These are phyloP conservation scores for Orthosia gothica DNA, from an alignment of 2,888 invertebrate species.

Conservation along the genomic window DNA sequence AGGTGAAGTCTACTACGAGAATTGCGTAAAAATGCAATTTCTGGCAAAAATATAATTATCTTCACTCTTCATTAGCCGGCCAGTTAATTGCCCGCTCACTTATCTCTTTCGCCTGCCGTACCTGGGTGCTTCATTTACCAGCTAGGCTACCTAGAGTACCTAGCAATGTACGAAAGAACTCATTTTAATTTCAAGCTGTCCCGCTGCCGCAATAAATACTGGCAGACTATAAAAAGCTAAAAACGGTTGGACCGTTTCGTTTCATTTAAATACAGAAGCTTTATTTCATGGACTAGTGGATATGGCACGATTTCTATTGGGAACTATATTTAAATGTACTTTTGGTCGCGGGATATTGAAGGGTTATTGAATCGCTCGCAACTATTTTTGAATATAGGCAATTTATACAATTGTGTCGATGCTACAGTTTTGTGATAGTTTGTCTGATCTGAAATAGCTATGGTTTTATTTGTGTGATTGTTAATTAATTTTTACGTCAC, in stretches of 20 bases:
- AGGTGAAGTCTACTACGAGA: background rate
- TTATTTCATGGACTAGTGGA: constrained; percentile 81
- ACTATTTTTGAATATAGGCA: constrained; percentile 27
- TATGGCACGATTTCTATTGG: constrained; percentile 67
- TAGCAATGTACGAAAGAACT: constrained; percentile 47
- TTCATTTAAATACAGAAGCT: constrained; percentile 83
- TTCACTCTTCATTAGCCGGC: constrained; percentile 26
- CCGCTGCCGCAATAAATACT: constrained; percentile 75
- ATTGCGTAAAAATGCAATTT: constrained; percentile 13
- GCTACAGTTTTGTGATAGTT: constrained; percentile 1
- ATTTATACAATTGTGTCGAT: constrained; percentile 22
- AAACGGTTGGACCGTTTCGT: constrained; percentile 76
- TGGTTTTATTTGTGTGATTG: background rate
- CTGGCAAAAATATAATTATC: background rate
- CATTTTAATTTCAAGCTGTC: constrained; percentile 68
- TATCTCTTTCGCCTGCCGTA: constrained; percentile 34
- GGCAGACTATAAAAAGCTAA: constrained; percentile 70
- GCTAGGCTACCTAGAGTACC: constrained; percentile 14
- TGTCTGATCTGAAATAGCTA: background rate
- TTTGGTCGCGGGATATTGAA: constrained; percentile 21
- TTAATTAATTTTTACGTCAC: constrained; percentile 15
- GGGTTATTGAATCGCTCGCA: constrained; percentile 26
- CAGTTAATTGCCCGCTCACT: constrained; percentile 21
- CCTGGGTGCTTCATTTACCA: constrained; percentile 1
- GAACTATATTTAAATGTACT: constrained; percentile 58